Evolutionary conservation across 2,113 vertebrate genomes (phyloP).

Genomic region (Cisticola juncidis): DNA sequence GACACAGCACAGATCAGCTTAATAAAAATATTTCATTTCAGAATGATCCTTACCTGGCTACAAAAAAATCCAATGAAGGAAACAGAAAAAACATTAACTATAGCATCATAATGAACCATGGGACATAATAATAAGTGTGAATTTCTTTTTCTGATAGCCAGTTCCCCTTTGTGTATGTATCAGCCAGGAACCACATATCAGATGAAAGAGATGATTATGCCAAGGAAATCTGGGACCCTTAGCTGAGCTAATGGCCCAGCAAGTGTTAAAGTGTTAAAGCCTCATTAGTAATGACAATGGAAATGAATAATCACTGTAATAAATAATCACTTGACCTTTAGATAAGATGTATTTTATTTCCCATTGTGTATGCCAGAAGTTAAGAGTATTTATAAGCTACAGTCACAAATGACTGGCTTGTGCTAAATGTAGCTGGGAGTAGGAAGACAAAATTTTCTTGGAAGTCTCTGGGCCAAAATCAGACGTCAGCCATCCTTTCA

Average conservation of each 20-base stretch:
- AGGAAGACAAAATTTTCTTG: conserved; percentile 48
- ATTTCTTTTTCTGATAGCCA: conserved; percentile 10
- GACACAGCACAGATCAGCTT: neutral
- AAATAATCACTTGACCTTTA: conserved; percentile 33
- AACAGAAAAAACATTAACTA: neutral
- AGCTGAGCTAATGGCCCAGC: conserved; percentile 30
- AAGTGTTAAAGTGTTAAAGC: conserved; percentile 15
- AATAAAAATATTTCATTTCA: conserved; percentile 58
- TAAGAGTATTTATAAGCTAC: conserved; percentile 48
- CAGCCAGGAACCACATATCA: neutral
- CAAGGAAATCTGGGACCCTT: conserved; percentile 15
- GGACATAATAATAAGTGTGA: conserved; percentile 9
- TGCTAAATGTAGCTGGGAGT: conserved; percentile 55
- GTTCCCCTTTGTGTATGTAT: neutral
- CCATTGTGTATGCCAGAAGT: conserved; percentile 9
- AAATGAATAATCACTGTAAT: conserved; percentile 34
- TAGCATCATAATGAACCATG: neutral
- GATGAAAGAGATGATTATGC: conserved; percentile 10
- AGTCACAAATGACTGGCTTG: conserved; percentile 52
- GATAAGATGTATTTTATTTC: conserved; percentile 27
- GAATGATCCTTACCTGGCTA: conserved; percentile 41
- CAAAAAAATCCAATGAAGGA: conserved; percentile 16
- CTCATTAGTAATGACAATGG: neutral
- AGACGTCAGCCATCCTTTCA: neutral
- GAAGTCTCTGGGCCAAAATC: conserved; percentile 38